phyloP scores from a whole-genome alignment of 35 echinoderm and acorn worm species.

The Nesometra sesokonis region DNA sequence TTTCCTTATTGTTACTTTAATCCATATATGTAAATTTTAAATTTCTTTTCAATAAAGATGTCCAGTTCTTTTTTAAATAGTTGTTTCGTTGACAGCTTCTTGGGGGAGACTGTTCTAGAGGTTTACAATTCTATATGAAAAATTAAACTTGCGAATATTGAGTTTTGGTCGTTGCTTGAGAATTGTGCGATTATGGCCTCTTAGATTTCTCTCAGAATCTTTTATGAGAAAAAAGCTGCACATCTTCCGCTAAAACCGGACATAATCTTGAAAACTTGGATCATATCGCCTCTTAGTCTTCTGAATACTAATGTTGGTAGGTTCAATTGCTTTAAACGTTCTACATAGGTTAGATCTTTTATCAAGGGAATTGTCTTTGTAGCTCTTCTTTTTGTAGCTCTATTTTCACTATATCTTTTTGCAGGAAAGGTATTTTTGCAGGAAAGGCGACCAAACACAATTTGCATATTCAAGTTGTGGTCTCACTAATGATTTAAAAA shows the following conservation, averaged over 20 bases:
- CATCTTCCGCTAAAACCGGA: neutral
- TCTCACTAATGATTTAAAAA: neutral
- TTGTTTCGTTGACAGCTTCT: conserved; percentile 4
- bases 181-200: neutral
- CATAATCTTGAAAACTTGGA: conserved; percentile 36
- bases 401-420: too few species aligned
- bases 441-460: neutral
- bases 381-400: neutral
- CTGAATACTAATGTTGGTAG: conserved; percentile 29
- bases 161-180: conserved; percentile 8
- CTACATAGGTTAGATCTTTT: conserved; percentile 7
- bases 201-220: neutral
- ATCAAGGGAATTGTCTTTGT: conserved; percentile 21
- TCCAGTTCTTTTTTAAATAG: conserved; percentile 25
- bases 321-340: conserved; percentile 3
- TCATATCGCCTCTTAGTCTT: conserved; percentile 39
- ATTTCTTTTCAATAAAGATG: conserved; percentile 15
- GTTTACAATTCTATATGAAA: conserved; percentile 20
- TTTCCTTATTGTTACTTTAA: neutral
- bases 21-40: neutral
- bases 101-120: conserved; percentile 28
- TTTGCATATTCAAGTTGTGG: neutral
- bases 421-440: neutral
- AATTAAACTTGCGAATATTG: conserved; percentile 20
- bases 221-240: neutral